Base-by-base conservation (phyloP, 2,113 vertebrate genomes). In the Protomyctophum bolini region DNA sequence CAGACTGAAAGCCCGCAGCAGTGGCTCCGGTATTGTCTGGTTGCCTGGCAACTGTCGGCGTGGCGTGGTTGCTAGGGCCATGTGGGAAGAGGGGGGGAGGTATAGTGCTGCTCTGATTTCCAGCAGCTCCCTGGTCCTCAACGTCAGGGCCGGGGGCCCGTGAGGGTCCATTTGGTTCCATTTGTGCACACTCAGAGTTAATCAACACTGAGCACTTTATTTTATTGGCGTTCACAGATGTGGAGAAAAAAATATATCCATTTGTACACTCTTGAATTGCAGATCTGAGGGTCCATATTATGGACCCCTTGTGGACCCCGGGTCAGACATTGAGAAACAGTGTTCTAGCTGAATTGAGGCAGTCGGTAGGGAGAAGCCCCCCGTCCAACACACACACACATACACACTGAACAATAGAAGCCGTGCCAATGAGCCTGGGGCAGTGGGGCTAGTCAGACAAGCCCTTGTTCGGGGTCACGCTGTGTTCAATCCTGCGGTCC, bases 41-140 rank as follows among this genome's bases (percentile, higher is more conserved):
- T 94, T 91, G 91, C 92, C 55, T 90, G 82, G 92, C 80, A 92
- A 94, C 92, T 91, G 91, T 88, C 75, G 85, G 89, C 87, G 89
- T 94, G 91, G 91, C 89, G 86, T 90, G 86, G 91, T 93, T 92
- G 90, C 91, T 90, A 92, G 79, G 87, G 88, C 83, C 65, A 52
- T 83, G 82, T 75, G 80, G 82, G 82, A 75, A 72, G 86, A 55
- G 86, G 78, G 79, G 77, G 63, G 69, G 87, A 54, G 79, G 77
- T 80, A 21, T 21, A 86, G 88, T 88, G 87, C 81, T 86, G 87
- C 86, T 90, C 89, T 91, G 88, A 91, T 91, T 92, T 91, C 86
- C 83, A 89, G 33, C 33, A 89, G 33, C 33, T 41, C 33, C 1
- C 33, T 41, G 33, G 33, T 41, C 5, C 33, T 41, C 33, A 41